Conservation (phyloP, 2,113 vertebrate genomes). For the Bubo bubo region DNA sequence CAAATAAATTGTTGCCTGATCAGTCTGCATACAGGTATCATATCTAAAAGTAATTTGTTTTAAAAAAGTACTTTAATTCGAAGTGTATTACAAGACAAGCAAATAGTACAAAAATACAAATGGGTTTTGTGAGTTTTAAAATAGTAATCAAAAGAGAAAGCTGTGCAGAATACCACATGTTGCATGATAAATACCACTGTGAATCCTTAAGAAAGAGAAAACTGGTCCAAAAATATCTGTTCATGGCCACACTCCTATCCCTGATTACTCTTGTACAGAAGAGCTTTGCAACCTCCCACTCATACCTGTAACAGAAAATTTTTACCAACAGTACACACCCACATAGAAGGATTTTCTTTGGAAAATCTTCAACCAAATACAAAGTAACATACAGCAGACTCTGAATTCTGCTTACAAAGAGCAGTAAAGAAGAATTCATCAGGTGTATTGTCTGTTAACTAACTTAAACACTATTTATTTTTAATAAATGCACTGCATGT, state of each 20-base stretch:
- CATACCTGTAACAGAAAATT: not conserved
- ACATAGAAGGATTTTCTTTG: not conserved
- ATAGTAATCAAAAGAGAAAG: constrained; percentile 28
- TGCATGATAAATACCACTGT: constrained; percentile 28
- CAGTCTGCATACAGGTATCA: not conserved
- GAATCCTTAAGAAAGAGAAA: not conserved
- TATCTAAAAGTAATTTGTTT: not conserved
- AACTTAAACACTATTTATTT: not conserved
- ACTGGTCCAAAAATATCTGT: constrained; percentile 3
- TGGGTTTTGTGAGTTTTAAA: constrained; percentile 32
- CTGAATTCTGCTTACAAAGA: not conserved
- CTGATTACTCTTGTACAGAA: not conserved
- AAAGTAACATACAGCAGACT: not conserved
- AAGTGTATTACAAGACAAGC: constrained; percentile 25
- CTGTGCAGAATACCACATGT: not conserved
- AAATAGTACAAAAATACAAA: constrained; percentile 36
- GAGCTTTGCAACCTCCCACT: not conserved
- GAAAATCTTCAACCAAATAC: not conserved
- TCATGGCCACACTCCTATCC: not conserved
- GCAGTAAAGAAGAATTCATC: not conserved
- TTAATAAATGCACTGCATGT: not conserved
- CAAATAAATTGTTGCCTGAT: not conserved
- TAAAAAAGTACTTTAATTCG: constrained; percentile 11
- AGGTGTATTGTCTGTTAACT: not conserved
- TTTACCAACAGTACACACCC: not conserved